Evolutionary conservation across 2,888 invertebrate genomes (phyloP), one percentile per base, ranked within the genome.

Genomic region (Junonia oenone): DNA sequence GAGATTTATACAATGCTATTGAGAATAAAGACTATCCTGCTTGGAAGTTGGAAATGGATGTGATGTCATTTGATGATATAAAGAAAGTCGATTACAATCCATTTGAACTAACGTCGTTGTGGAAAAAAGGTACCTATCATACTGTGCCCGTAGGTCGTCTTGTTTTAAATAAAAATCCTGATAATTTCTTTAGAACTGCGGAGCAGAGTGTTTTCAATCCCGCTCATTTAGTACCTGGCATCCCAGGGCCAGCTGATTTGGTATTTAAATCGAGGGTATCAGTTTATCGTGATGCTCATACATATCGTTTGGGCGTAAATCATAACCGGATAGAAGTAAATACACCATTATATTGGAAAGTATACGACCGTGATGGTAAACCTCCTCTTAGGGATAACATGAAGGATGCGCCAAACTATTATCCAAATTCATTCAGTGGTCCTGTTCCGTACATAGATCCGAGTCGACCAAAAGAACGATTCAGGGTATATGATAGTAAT

Each of bases 351-450:
- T 75, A 81, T 48, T 64, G 65, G 1, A 77, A 71, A 35, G 72
- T 66, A 0, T 82, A 83, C 52, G 68, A 67, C 22, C 73, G 83
- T 2, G 81, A 85, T 61, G 81, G 98, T 0, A 84, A 91, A 0
- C 93, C 94, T 89, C 92, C 93, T 35, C 87, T 93, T 6, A 83
- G 89, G 15, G 92, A 94, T 64, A 98, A 97, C 76, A 96, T 97
- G 87, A 93, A 92, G 22, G 95, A 95, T 27, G 95, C 95, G 0
- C 98, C 98, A 0, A 98, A 98, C 78, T 99, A 98, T 77, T 97
- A 92, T 83, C 98, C 98, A 0, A 99, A 99, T 87, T 97, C 97
- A 55, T 99, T 97, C 79, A 91, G 91, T 64, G 98, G 98, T 0
- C 97, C 98, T 0, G 91, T 92, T 57, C 92, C 92, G 17, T 92